A percentile compares a stretch with the other conserved stretches of the same genome.
Evolutionary conservation across 2,888 invertebrate species (phyloP).

Genomic region (Chrysina gloriosa): DNA sequence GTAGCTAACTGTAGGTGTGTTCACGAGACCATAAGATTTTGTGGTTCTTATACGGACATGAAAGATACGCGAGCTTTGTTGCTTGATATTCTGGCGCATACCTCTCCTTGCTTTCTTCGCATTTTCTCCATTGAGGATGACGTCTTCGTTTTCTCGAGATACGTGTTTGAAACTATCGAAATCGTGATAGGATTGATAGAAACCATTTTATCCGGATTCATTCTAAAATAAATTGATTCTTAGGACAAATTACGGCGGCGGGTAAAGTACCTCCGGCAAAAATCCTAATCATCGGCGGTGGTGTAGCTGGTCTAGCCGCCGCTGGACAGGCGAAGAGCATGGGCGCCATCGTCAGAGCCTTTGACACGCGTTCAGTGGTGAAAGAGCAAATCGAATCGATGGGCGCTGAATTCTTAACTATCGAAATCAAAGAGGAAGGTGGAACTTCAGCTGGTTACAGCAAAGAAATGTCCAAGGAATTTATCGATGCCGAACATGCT

Average conservation of each 20-base stretch:
- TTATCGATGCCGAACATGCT: slow-evolving; percentile 86
- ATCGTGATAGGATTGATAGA: background rate
- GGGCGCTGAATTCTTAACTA: slow-evolving; percentile 88
- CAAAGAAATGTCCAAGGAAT: slow-evolving; percentile 88
- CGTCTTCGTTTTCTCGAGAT: no score
- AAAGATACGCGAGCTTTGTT: no score
- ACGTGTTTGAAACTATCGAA: no score
- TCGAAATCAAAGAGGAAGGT: slow-evolving; percentile 80
- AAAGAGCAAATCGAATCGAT: slow-evolving; percentile 88
- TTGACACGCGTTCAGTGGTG: slow-evolving; percentile 87
- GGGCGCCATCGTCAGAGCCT: slow-evolving; percentile 90
- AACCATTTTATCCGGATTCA: background rate
- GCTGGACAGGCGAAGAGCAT: slow-evolving; percentile 87
- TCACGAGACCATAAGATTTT: no score
- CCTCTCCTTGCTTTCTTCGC: no score
- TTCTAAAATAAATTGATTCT: slow-evolving; percentile 37
- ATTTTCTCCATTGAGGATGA: no score
- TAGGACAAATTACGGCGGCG: slow-evolving; percentile 90
- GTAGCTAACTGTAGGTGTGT: no score
- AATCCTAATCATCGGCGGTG: slow-evolving; percentile 88
- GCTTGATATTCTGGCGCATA: no score
- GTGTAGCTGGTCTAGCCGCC: slow-evolving; percentile 89
- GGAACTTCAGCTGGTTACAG: slow-evolving; percentile 82
- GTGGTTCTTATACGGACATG: no score
- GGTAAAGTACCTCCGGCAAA: slow-evolving; percentile 91